Conservation (phyloP, 2,888 invertebrate species). For the Dryococelus australis region DNA sequence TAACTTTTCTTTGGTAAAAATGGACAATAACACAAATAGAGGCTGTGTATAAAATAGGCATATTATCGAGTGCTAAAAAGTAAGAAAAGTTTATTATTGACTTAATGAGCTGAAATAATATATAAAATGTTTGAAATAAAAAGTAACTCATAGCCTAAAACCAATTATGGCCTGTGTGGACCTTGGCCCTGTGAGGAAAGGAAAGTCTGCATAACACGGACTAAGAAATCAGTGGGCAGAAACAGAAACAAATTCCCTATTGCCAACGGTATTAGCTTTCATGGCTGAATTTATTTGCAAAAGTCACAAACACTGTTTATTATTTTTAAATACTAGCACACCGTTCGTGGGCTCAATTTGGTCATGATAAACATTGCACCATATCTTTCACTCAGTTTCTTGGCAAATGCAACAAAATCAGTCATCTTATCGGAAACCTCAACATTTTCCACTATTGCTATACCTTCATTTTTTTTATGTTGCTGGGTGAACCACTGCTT, state of each 20-base stretch:
- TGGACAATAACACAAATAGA: not conserved
- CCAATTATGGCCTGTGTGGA: not conserved
- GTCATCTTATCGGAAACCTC: not conserved
- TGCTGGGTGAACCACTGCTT: not conserved
- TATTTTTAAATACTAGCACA: slow-evolving; percentile 21
- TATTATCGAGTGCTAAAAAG: not conserved
- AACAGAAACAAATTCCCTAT: not conserved
- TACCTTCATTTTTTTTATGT: not conserved
- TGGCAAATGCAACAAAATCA: slow-evolving; percentile 20
- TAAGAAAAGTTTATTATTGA: not conserved
- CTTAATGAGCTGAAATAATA: not conserved
- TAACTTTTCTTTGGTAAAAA: too few relatives aligned
- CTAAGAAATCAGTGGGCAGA: not conserved
- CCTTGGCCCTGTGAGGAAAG: too few relatives aligned
- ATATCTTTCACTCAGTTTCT: not conserved
- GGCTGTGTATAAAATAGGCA: not conserved
- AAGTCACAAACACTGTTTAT: not conserved
- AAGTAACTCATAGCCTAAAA: not conserved
- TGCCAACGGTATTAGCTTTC: not conserved
- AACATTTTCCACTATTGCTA: not conserved
- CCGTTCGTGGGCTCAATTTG: slow-evolving; percentile 24
- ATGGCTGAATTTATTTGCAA: not conserved
- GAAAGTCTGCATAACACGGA: not conserved
- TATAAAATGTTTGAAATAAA: too few relatives aligned
- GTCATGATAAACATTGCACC: slow-evolving; percentile 13